These are phyloP conservation scores for Actinernus sp. DNA, from an alignment of 92 coral and sea anemone species.

Conservation along the genomic window DNA sequence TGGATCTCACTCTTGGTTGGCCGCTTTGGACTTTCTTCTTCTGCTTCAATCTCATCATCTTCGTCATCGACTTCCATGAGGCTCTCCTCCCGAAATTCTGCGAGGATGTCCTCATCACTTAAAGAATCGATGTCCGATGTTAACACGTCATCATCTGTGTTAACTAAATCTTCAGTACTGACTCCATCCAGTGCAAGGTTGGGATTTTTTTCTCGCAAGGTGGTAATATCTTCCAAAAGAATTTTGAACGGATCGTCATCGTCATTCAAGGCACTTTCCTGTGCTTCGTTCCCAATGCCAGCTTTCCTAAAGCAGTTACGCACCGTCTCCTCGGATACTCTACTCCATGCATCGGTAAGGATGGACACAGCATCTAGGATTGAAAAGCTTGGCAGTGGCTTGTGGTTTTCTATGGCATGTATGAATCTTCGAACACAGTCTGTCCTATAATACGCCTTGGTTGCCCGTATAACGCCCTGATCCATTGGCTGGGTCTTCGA, in stretches of 20 bases:
- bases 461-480: slow-evolving; percentile 53
- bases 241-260: slow-evolving; percentile 34
- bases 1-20: too few species aligned
- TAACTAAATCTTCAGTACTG: slow-evolving; percentile 10
- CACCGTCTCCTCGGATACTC: slow-evolving; percentile 37
- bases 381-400: slow-evolving; percentile 22
- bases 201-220: slow-evolving; percentile 22
- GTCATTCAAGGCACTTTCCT: slow-evolving; percentile 35
- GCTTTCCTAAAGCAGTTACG: slow-evolving; percentile 47
- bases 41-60: too few species aligned
- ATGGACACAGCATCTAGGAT: slow-evolving; percentile 57
- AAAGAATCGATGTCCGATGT: slow-evolving; percentile 15
- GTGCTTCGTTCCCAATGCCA: slow-evolving; percentile 40
- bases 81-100: too few species aligned
- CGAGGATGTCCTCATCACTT: too few species aligned
- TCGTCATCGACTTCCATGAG: too few species aligned
- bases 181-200: slow-evolving; percentile 26
- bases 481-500: slow-evolving; percentile 63
- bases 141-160: slow-evolving; percentile 20
- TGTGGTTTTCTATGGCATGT: slow-evolving; percentile 16
- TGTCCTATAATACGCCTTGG: slow-evolving; percentile 41
- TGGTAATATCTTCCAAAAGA: slow-evolving; percentile 19
- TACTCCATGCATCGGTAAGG: slow-evolving; percentile 57
- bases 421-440: slow-evolving; percentile 24
- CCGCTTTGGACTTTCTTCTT: too few species aligned